phyloP scores from a whole-genome alignment of 2,113 vertebrate genomes.

The Regulus satrapa region DNA sequence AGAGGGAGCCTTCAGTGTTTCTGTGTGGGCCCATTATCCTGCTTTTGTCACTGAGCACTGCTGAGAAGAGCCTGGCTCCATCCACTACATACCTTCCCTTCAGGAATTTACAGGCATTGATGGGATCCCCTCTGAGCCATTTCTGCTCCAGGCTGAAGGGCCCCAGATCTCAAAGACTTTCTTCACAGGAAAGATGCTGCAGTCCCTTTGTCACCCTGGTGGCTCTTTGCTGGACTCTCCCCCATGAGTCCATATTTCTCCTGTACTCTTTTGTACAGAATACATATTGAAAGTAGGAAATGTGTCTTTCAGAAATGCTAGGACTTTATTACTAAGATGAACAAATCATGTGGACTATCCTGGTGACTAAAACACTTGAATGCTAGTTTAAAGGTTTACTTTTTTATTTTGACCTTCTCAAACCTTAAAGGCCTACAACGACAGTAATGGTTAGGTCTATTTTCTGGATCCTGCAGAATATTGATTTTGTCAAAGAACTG shows the following conservation, averaged over 20 bases:
- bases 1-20: not conserved
- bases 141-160: not conserved
- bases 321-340: not conserved
- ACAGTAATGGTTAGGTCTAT: not conserved
- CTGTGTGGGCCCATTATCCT: not conserved
- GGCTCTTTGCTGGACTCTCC: not conserved
- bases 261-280: not conserved
- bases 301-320: not conserved
- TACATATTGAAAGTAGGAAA: not conserved
- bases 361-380: not conserved
- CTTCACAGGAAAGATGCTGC: not conserved
- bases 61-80: not conserved
- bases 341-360: not conserved
- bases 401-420: not conserved
- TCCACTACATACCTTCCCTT: not conserved
- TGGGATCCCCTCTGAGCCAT: not conserved
- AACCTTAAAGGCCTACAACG: not conserved
- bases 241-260: not conserved
- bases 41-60: not conserved
- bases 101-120: not conserved
- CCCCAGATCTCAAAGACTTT: fast-evolving
- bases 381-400: not conserved
- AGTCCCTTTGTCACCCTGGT: not conserved
- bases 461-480: not conserved
- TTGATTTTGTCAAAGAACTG: not conserved